Evolutionary conservation across 1,140 invertebrate genomes (phyloP).

Genomic region (Aphidius ervi): DNA sequence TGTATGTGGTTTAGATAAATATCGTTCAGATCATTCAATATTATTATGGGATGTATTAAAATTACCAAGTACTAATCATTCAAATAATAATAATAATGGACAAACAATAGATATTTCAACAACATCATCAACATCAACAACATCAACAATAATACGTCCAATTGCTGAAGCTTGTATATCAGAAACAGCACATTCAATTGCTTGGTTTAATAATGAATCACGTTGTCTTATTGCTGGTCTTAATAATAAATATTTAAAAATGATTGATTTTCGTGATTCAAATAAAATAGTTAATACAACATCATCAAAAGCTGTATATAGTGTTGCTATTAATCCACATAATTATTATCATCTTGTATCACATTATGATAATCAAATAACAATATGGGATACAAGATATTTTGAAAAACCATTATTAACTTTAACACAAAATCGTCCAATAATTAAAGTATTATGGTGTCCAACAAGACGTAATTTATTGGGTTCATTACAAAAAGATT

Average conservation of each 20-base stretch:
- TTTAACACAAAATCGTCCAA: constrained; percentile 64
- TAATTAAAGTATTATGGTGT: constrained; percentile 81
- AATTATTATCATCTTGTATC: constrained; percentile 78
- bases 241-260: constrained; percentile 83
- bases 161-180: constrained; percentile 68
- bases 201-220: constrained; percentile 75
- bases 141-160: constrained; percentile 51
- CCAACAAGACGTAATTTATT: constrained; percentile 80
- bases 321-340: constrained; percentile 72
- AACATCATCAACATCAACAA: constrained; percentile 40
- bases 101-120: neutral
- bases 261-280: constrained; percentile 85
- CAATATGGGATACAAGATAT: constrained; percentile 82
- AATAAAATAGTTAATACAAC: constrained; percentile 67
- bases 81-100: constrained; percentile 39
- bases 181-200: constrained; percentile 78
- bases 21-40: constrained; percentile 76
- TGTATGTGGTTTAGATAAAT: constrained; percentile 81
- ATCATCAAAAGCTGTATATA: constrained; percentile 80
- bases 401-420: constrained; percentile 81
- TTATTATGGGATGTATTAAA: constrained; percentile 75
- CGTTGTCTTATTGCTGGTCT: constrained; percentile 78
- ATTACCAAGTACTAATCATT: constrained; percentile 26
- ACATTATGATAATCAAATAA: constrained; percentile 74
- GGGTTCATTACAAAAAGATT: constrained; percentile 70